Base-by-base conservation (phyloP, 2,113 vertebrate species). In the Zosterops hypoxanthus region DNA sequence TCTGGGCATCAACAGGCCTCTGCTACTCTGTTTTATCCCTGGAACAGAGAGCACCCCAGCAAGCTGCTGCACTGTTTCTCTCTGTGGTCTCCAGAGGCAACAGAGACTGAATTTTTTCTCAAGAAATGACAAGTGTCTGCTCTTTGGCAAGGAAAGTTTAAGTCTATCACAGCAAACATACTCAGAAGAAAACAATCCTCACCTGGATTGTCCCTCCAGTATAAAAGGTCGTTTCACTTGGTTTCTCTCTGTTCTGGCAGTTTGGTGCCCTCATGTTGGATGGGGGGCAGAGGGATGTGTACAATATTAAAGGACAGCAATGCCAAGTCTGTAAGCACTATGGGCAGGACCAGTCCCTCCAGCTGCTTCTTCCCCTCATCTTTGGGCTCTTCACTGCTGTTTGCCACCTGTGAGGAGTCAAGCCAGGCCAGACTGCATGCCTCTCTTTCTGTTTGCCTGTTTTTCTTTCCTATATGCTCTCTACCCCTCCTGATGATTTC, bases 81-180 rank as follows among this genome's bases (percentile, higher is more conserved):
- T 70, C 39, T 4, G 3, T 1, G 1, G 20, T 57, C 92, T 63
- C 75, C 4, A 1, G 89, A 70, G 85, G 73, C 5, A 60, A 41
- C 3, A 8, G 52, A 83, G 39, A 53, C 29, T 3, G 18, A 1
- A 1, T 33, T 80, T 83, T 94, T 61, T 31, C 81, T 85, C 68
- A 85, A 81, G 68, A 90, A 91, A 65, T 55, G 52, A 66, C 59
- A 92, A 79, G 87, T 90, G 64, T 68, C 65, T n/a, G 52, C 82
- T 96, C 76, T 94, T 88, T 83, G 76, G 82, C 76, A 75, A 88
- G 82, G 44, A 63, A 81, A 81, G 56, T 88, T 85, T 39, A 57
- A 91, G 92, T 94, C 88, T 89, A 77, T 87, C 26, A 0, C 11
- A 9, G 68, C 68, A 96, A 56, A 81, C 23, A 9, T 46, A n/a